A percentile compares a stretch with the other conserved stretches of the same genome.
Conservation (phyloP, 1,140 invertebrate species). For the Drosophila lacteicornis region DNA sequence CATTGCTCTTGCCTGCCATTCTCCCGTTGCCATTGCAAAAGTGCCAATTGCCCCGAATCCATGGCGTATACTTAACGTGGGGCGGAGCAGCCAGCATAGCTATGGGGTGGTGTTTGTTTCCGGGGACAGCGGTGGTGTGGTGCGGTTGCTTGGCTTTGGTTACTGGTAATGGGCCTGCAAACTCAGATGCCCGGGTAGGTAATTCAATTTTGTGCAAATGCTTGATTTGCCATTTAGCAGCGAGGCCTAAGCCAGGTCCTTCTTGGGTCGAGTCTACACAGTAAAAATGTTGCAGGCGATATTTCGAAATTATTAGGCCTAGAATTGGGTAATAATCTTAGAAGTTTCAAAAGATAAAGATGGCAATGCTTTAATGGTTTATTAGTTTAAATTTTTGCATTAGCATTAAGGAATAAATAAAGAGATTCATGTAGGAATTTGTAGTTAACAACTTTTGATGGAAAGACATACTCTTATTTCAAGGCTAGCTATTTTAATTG, state of each 20-base stretch:
- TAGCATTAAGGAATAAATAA: too few relatives aligned
- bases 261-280: constrained; percentile 19
- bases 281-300: neutral
- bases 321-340: too few relatives aligned
- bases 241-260: constrained; percentile 19
- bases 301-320: neutral
- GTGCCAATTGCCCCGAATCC: constrained; percentile 73
- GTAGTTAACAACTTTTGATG: too few relatives aligned
- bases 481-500: too few relatives aligned
- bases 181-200: constrained; percentile 58
- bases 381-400: too few relatives aligned
- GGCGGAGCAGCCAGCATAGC: constrained; percentile 8
- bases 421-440: too few relatives aligned
- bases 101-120: constrained; percentile 3
- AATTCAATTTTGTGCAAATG: constrained; percentile 73
- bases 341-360: too few relatives aligned
- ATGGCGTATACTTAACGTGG: constrained; percentile 70
- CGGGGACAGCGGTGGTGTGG: neutral
- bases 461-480: too few relatives aligned
- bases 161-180: constrained; percentile 24
- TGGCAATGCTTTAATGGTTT: too few relatives aligned
- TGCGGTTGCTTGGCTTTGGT: constrained; percentile 4
- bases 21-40: constrained; percentile 53
- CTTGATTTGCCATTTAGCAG: constrained; percentile 67
- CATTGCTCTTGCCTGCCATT: constrained; percentile 54